Base-by-base conservation (phyloP, 2,113 vertebrate genomes). In the Cheirogaleus medius region DNA sequence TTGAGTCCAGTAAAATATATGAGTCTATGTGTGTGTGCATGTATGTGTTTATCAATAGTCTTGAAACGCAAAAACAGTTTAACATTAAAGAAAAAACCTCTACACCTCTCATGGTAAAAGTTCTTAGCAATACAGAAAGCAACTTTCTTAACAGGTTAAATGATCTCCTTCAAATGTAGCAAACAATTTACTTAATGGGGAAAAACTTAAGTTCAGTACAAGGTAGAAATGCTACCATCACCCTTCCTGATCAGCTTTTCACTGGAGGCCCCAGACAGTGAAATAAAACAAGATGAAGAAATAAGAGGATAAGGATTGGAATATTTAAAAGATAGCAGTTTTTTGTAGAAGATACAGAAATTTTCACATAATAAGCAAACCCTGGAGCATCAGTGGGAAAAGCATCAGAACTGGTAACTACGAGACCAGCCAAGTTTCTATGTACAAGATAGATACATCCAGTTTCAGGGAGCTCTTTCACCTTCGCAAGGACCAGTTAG, bases 381-480 rank as follows among this genome's bases (percentile, higher is more conserved):
- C 20, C 27, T 49, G 14, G 37, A 15, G 27, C 91, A 27, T 11
- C 60, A 1, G 14, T 56, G 47, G n/a, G 13, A 21, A 89, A 56
- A 44, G 12, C 9, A 20, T 52, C 8, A 18, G 37, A 74, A n/a
- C 20, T 68, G 17, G n/a, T 44, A 37, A 32, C 13, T 25, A 9
- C 44, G 60, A 64, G 17, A n/a, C 39, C 39, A 37, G 52, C 18
- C 69, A 84, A 23, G 29, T 8, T 18, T 39, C 54, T 47, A 37
- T 32, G 8, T 23, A 58, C 13, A 54, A 56, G 44, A 3, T 10
- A 54, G 47, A 56, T 2, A 39, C 0, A 2, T 1, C 1, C 37
- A 27, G 14, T 64, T 37, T 11, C 7, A 42, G 29, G 52, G 34
- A 10, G 8, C 20, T 0, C 10, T 44, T 77, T 25, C 21, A 6